Base-by-base conservation (phyloP, 1,140 invertebrate species). In the Carcinoscorpius rotundicauda region DNA sequence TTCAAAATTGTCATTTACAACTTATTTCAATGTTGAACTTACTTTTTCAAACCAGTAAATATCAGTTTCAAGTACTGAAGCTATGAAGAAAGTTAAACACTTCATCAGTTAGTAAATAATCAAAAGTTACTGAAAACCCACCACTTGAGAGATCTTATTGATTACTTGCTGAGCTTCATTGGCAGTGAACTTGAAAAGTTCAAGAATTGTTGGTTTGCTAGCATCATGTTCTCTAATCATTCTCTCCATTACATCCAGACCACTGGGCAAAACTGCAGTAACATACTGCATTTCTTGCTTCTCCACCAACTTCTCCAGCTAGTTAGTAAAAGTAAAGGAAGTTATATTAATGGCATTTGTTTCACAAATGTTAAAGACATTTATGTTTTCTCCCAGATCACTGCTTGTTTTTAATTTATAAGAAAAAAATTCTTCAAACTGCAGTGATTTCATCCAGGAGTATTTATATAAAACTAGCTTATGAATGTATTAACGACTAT, bases 131-230 rank as follows among this genome's bases (percentile, higher is more conserved):
- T 51, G 57, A 63, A 61, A 51, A 70, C 72, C 75, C 76, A 85
- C 84, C 74, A 84, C 82, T 74, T 82, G 80, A 67, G 80, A 76
- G 58, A 88, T 86, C 73, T 81, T 82, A 50, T 79, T 73, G 0
- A 86, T 81, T 6, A 86, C 78, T 69, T 82, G 80, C 62, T 85
- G 81, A 52, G 83, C 82, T 74, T 87, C 85, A 61, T 80, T 76
- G 65, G 81, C 76, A 10, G 84, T 77, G 71, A 81, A 81, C 68
- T 80, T 81, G 56, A 88, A 81, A 9, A 81, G 75, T 71, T 87
- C 83, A 8, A 80, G 73, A 6, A 85, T 78, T 6, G 79, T 81
- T 71, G 82, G 78, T 71, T 79, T 80, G 51, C 80, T 80, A 3
- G 78, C 74, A 67, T 86, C 82, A 67, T 86, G 81, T 68, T 85